Base-by-base conservation (phyloP, 2,888 invertebrate species). In the Chloromyia formosa region DNA sequence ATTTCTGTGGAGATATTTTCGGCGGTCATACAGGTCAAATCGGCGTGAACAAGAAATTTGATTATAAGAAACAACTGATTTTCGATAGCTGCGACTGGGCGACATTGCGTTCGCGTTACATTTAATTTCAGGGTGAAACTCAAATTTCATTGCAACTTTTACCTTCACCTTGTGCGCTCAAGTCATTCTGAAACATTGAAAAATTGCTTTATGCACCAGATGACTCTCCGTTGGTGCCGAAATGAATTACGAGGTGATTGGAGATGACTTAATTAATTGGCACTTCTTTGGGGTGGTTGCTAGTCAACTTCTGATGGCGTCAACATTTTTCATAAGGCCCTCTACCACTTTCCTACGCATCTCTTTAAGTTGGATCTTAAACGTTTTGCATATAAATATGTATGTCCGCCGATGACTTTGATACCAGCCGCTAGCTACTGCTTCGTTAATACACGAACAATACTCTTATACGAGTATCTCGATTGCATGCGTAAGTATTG, bases 161-260 rank as follows among this genome's bases (percentile, higher is more conserved):
- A 2, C 7, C 27, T 4, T 35, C 27, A 35, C 27, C 27, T 35
- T 35, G 27, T 35, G 7, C 27, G 7, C 27, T 35, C 7, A 4
- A 4, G 27, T 35, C 2, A 35, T 35, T 7, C 27, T 35, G 27
- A 35, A 35, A 35, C 2, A 35, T n/a, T n/a, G n/a, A 35, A 35
- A 35, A 35, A 35, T n/a, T n/a, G n/a, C n/a, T n/a, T n/a, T n/a
- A n/a, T n/a, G 49, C 12, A 49, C 3, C 49, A n/a, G 2, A n/a
- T 49, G 49, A 49, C 49, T 2, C 49, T 49, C 10, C 16, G 68
- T 42, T 18, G 68, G 68, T 69, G 53, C 53, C 49, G 53, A 69
- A 53, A 53, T 69, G 68, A 69, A 53, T 54, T 69, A 69, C 53
- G 68, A 53, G 49, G 49, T 49, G 49, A n/a, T 69, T 53, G 68